Conservation (phyloP, 2,113 vertebrate species). For the Uria aalge region DNA sequence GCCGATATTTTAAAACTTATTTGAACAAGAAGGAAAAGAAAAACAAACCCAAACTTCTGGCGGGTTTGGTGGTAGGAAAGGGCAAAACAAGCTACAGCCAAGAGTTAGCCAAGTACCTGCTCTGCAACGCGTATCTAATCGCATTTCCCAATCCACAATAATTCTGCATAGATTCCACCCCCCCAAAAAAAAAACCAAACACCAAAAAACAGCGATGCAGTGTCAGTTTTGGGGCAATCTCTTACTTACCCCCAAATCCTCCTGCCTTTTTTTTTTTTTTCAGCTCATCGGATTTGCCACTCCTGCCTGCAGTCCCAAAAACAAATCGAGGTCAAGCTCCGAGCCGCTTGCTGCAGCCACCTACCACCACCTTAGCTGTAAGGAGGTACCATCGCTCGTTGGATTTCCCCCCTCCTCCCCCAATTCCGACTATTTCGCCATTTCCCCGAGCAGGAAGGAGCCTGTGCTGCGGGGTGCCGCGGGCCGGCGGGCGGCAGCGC, state of each 20-base stretch:
- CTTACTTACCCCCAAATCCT: slow-evolving; percentile 27
- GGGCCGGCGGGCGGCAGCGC: neutral
- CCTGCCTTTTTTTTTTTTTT: neutral
- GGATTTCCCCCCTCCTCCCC: neutral
- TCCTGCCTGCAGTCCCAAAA: neutral
- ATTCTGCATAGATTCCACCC: neutral
- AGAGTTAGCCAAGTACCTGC: neutral
- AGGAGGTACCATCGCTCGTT: neutral
- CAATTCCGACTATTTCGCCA: neutral
- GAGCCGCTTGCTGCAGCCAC: neutral
- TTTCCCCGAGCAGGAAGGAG: neutral
- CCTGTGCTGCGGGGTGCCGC: neutral
- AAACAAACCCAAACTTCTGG: neutral
- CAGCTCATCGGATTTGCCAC: neutral
- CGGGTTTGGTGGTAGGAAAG: neutral
- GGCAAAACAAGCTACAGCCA: neutral
- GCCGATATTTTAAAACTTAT: neutral
- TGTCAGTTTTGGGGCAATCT: neutral
- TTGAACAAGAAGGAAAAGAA: neutral
- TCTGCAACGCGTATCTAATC: neutral
- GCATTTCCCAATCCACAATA: neutral
- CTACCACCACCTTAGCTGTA: neutral
- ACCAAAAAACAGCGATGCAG: too few species aligned
- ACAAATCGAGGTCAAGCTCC: neutral
- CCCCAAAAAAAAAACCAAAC: too few species aligned